Evolutionary conservation across 2,888 invertebrate species (phyloP), one percentile per base, ranked within the genome.

Genomic region (Poecilus cupreus): DNA sequence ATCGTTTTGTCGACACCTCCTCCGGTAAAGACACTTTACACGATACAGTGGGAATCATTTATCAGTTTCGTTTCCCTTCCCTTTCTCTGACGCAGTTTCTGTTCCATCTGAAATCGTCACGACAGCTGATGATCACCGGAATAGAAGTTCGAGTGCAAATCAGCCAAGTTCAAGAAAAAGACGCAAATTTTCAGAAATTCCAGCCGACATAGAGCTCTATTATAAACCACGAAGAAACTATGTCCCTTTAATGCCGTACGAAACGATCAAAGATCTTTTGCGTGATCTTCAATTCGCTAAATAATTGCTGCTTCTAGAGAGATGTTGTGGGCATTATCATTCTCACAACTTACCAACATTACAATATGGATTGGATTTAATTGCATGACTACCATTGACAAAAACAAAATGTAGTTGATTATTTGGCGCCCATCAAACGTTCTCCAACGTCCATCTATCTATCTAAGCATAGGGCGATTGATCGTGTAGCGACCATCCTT

Each of bases 21-120:
- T 83, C 57, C 74, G 85, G 85, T 4, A 86, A 85, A 81, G 83
- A 85, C 39, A 86, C 85, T 0, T 72, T 86, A 0, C 84, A 86
- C 43, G 85, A 86, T 37, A 85, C 83, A 0, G 85, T 85, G 1
- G 84, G 85, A 2, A 85, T 85, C 22, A 78, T 85, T 64, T 85
- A 81, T 80, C 85, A 85, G 82, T 57, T 83, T 80, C 11, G 75
- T 80, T 20, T 11, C 5, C 46, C 24, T 64, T 5, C 10, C 13
- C 32, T 10, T 54, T 46, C 24, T 57, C 11, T 39, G 10, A 39
- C 10, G 39, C 3, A 39, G 10, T 3, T 39, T 3, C 3, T 39
- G 10, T 39, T 8, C 4, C 3, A 2, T 39, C 39, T 39, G 39
- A 39, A 39, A 8, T 39, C 4, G 10, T n/a, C 39, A 39, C 39